A percentile compares a stretch with the other conserved stretches of the same genome.
Conservation (phyloP, 2,888 invertebrate species). For the Himalopsyche japonica region DNA sequence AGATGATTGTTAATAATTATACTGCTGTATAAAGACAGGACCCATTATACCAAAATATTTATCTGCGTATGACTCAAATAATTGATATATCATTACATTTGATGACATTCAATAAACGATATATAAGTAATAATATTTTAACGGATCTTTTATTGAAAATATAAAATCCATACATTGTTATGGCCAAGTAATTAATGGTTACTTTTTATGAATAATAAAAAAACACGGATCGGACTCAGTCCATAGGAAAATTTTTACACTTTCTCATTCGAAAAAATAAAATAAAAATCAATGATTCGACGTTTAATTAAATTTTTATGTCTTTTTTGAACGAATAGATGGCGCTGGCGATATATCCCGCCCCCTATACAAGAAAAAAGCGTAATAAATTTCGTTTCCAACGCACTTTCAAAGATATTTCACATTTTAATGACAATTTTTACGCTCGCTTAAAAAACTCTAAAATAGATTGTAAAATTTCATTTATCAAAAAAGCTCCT, state of each 20-base stretch:
- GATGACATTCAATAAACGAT: too few relatives aligned
- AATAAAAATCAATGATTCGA: slow-evolving; percentile 20
- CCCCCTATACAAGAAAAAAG: not conserved
- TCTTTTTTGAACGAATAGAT: slow-evolving; percentile 12
- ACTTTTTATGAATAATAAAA: not conserved
- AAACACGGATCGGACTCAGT: not conserved
- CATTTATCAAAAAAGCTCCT: not conserved
- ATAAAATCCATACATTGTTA: not conserved
- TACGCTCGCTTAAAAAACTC: not conserved
- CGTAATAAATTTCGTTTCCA: not conserved
- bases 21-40: too few relatives aligned
- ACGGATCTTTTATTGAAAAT: too few relatives aligned
- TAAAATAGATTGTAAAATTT: not conserved
- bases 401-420: not conserved
- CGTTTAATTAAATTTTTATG: slow-evolving; percentile 29
- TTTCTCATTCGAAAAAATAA: not conserved
- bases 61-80: too few relatives aligned
- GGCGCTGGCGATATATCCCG: not conserved
- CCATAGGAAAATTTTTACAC: not conserved
- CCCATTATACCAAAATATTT: too few relatives aligned
- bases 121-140: too few relatives aligned
- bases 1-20: too few relatives aligned
- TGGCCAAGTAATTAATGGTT: not conserved
- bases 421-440: not conserved
- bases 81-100: too few relatives aligned